Evolutionary conservation across 2,113 vertebrate species (phyloP).

Genomic region (Okapia johnstoni): DNA sequence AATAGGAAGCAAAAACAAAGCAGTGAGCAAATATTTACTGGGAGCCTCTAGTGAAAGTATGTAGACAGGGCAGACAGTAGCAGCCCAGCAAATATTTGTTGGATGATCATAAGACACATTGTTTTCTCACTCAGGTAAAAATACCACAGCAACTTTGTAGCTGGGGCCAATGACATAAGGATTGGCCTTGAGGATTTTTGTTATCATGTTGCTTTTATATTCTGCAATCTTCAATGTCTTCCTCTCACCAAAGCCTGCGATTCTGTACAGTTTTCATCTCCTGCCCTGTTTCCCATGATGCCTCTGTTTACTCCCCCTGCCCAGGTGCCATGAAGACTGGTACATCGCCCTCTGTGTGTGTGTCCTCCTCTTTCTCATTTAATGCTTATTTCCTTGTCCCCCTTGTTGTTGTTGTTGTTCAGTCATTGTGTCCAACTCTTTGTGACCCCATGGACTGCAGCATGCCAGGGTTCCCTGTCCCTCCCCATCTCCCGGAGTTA

Average conservation of each 20-base stretch:
- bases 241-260: background rate
- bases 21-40: background rate
- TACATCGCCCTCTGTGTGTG: background rate
- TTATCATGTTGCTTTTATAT: background rate
- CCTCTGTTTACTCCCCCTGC: background rate
- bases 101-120: background rate
- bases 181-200: background rate
- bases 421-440: background rate
- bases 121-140: background rate
- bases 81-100: background rate
- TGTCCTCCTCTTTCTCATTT: background rate
- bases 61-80: background rate
- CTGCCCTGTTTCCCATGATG: background rate
- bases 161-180: background rate
- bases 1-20: slow-evolving; percentile 9
- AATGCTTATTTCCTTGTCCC: background rate
- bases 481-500: background rate
- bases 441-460: background rate
- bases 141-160: background rate
- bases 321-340: too few relatives aligned
- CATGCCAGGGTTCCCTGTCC: background rate
- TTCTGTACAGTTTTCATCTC: background rate
- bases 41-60: background rate
- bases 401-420: background rate
- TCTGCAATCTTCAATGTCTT: background rate